Evolutionary conservation across 2,888 invertebrate species (phyloP), one percentile per base, ranked within the genome.

Genomic region (Hydropsyche betteni): DNA sequence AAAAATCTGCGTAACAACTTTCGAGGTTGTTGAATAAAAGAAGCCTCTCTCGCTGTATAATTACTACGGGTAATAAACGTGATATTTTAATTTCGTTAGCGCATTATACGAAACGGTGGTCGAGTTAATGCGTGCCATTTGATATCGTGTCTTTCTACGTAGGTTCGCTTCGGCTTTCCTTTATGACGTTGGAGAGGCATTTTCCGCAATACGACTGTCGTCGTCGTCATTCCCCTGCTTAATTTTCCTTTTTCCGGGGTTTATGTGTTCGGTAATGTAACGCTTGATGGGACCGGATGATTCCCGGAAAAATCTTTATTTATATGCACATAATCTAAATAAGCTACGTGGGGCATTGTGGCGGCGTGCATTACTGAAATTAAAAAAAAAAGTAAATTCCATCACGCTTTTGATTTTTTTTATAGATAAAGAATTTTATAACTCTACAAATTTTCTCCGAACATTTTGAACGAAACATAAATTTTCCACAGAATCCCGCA

Each of bases 211-310:
- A 10, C 0, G 6, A 44, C 44, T 44, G 24, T 64, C 64, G 64
- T 8, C 34, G 36, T 64, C 64, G 64, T 8, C 34, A 12, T 64
- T 36, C 64, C 64, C 64, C 34, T 24, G 33, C 36, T 36, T 64
- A 64, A 64, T 64, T 64, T 36, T 36, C 36, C 44, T 44, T 61
- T 33, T 61, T 24, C 24, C 61, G 12, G 34, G 24, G 34, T 24
- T 64, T 64, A 64, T 64, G 64, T 64, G 64, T 34, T 64, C 36
- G 34, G 36, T 64, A 64, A 36, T 33, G 10, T 61, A 61, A 61
- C 24, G 61, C 61, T 61, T 24, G 61, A 61, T 33, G 61, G 36
- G 16, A 58, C 58, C 14, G 24, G 58, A 58, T 24, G 58, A 58
- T 14, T 58, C 58, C 34, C 64, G 36, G 64, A 36, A 64, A 61